Conservation (phyloP, 2,888 invertebrate genomes). For the Ochropleura leucogaster region DNA sequence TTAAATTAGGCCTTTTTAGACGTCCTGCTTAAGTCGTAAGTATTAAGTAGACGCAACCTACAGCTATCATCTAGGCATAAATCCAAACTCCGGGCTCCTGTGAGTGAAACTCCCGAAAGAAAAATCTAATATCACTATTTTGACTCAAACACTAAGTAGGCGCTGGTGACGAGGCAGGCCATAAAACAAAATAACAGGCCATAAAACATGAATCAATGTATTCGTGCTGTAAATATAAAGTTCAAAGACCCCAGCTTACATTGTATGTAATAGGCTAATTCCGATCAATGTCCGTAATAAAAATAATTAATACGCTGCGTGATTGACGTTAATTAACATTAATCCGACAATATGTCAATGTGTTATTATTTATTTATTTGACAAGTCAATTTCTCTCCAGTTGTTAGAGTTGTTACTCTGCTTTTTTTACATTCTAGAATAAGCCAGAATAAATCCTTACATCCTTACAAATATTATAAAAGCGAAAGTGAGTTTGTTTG, state of each 20-base stretch:
- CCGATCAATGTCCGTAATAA: conserved; percentile 8
- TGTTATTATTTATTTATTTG: conserved; percentile 19
- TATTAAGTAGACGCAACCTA: neutral
- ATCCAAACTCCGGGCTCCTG: neutral
- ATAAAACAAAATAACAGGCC: no score
- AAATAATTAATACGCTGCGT: conserved; percentile 18
- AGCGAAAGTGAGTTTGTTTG: no score
- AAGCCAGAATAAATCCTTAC: no score
- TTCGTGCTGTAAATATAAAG: conserved; percentile 4
- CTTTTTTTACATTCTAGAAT: neutral
- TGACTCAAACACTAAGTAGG: neutral
- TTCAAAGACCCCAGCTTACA: conserved; percentile 17
- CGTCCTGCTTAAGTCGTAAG: neutral
- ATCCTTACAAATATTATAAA: no score
- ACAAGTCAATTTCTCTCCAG: neutral
- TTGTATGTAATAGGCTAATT: conserved; percentile 16
- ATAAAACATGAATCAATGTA: no score
- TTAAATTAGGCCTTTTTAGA: no score
- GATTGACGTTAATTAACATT: conserved; percentile 21
- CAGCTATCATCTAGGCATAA: neutral
- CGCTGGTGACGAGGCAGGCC: neutral
- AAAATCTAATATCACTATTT: neutral
- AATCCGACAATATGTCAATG: conserved; percentile 23
- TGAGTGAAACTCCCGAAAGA: neutral
- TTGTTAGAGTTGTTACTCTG: neutral